Evolutionary conservation across 2,888 invertebrate species (phyloP).

Genomic region (Tetragonula carbonaria): DNA sequence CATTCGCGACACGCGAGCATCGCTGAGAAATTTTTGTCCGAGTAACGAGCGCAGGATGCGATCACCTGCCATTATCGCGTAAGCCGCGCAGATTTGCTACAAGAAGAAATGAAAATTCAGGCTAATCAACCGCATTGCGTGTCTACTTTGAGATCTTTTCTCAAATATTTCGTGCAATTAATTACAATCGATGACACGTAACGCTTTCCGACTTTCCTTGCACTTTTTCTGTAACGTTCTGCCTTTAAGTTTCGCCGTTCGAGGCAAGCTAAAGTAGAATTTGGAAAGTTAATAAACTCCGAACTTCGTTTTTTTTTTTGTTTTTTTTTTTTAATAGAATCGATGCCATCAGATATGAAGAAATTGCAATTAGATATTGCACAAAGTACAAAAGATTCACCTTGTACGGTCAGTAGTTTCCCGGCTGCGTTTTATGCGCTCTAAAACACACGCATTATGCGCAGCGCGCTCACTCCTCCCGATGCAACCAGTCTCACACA

Average conservation of each 20-base stretch:
- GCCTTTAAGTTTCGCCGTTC: not conserved
- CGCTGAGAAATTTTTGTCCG: slow-evolving; percentile 80
- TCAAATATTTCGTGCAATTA: not conserved
- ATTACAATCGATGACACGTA: slow-evolving; percentile 2
- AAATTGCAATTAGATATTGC: not conserved
- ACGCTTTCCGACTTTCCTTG: not conserved
- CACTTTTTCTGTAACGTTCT: not conserved
- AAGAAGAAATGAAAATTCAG: not conserved
- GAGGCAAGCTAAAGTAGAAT: not conserved
- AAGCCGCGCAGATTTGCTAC: not conserved
- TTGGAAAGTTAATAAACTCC: not conserved
- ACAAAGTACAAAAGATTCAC: slow-evolving; percentile 21
- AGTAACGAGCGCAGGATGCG: slow-evolving; percentile 24
- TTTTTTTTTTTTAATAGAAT: too few species aligned
- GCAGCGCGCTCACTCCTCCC: slow-evolving; percentile 74
- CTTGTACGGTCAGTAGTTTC: slow-evolving; percentile 77
- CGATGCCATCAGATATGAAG: not conserved
- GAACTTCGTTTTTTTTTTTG: too few species aligned
- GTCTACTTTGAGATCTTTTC: not conserved
- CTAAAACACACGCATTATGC: slow-evolving; percentile 83
- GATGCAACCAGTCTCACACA: slow-evolving; percentile 50
- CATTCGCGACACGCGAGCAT: slow-evolving; percentile 83
- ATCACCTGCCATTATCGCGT: slow-evolving; percentile 36
- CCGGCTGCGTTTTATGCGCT: slow-evolving; percentile 79
- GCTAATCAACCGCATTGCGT: not conserved